These are phyloP conservation scores for Torymus texanus DNA, from an alignment of 2,888 invertebrate species.

Conservation along the genomic window DNA sequence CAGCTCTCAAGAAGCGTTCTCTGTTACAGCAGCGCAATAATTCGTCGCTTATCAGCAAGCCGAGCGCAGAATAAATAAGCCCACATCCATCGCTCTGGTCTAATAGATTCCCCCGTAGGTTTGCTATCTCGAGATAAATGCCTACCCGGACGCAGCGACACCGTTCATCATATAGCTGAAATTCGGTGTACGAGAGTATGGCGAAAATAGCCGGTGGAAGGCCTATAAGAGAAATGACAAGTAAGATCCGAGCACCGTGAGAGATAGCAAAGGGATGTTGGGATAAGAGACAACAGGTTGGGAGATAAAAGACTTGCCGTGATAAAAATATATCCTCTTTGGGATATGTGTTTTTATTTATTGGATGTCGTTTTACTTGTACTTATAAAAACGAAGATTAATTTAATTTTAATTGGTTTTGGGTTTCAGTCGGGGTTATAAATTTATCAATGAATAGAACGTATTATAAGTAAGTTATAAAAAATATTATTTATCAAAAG, in stretches of 20 bases:
- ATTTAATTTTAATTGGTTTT: no score
- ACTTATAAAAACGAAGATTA: no score
- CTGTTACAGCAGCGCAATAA: conserved; percentile 46
- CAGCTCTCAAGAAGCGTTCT: no score
- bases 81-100: conserved; percentile 62
- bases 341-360: no score
- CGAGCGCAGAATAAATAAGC: conserved; percentile 65
- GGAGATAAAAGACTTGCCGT: conserved; percentile 11
- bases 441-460: no score
- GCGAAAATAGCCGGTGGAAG: not conserved
- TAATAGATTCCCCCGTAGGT: conserved; percentile 67
- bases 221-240: conserved; percentile 15
- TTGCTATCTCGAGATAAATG: conserved; percentile 70
- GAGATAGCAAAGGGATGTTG: conserved; percentile 1
- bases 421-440: no score
- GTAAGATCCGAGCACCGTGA: not conserved
- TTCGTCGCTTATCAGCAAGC: conserved; percentile 61
- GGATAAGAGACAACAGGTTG: conserved; percentile 7
- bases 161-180: conserved; percentile 68
- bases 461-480: no score
- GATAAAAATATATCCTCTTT: not conserved
- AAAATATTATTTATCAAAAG: no score
- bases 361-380: no score
- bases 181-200: not conserved
- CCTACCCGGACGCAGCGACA: conserved; percentile 64